These are phyloP conservation scores for Anser cygnoides DNA, from an alignment of 2,113 vertebrate genomes.

Conservation along the genomic window DNA sequence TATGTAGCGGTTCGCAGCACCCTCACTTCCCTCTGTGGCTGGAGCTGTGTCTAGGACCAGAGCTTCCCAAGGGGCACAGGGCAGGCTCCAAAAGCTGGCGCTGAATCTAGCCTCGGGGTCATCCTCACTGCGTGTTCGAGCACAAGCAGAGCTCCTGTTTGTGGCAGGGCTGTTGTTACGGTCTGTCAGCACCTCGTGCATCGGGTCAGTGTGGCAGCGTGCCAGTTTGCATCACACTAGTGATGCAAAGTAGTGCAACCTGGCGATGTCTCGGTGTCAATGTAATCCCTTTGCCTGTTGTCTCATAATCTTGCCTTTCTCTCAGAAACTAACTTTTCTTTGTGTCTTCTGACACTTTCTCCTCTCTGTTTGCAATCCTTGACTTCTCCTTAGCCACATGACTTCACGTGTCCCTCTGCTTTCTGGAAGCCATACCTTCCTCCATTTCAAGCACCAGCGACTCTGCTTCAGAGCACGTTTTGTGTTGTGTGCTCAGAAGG, in stretches of 20 bases:
- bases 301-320: background rate
- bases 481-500: background rate
- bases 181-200: rapidly evolving
- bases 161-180: background rate
- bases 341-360: background rate
- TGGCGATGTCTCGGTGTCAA: rapidly evolving
- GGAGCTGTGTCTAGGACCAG: background rate
- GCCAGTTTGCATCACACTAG: rapidly evolving
- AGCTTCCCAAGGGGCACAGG: rapidly evolving
- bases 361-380: background rate
- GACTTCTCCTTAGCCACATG: background rate
- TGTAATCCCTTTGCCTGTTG: background rate
- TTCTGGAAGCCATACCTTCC: background rate
- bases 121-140: background rate
- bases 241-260: background rate
- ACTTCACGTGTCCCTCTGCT: background rate
- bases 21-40: rapidly evolving
- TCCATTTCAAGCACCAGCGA: background rate
- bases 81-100: rapidly evolving
- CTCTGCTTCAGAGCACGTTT: background rate
- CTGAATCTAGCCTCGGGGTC: background rate
- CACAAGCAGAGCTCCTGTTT: rapidly evolving
- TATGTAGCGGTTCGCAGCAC: background rate
- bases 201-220: background rate
- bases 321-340: background rate